phyloP scores from a whole-genome alignment of 2,113 vertebrate species.

The Aix galericulata region DNA sequence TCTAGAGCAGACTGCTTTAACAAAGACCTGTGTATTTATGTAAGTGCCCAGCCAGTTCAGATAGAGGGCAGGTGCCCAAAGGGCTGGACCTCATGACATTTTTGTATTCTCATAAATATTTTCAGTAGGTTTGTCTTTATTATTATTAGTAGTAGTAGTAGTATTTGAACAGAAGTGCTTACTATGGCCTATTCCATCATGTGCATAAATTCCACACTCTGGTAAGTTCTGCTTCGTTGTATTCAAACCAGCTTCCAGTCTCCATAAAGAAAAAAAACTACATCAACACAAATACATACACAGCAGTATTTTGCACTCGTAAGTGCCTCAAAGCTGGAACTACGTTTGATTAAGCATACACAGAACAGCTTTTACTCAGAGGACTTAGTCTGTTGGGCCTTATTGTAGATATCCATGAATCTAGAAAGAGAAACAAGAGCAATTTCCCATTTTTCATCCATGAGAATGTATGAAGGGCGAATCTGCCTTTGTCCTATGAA shows the following conservation, averaged over 20 bases:
- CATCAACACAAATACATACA: neutral
- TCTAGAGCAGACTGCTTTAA: neutral
- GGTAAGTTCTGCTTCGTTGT: neutral
- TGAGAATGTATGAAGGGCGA: neutral
- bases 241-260: neutral
- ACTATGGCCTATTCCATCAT: neutral
- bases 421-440: neutral
- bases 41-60: neutral
- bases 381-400: neutral
- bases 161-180: neutral
- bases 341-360: neutral
- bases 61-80: neutral
- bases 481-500: rapidly evolving
- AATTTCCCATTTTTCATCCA: neutral
- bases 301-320: neutral
- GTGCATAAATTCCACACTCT: neutral
- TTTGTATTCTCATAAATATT: neutral
- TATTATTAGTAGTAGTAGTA: neutral
- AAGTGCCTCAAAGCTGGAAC: neutral
- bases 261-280: neutral
- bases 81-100: neutral
- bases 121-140: neutral
- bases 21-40: neutral
- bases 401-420: neutral
- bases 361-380: neutral